A percentile compares a stretch with the other conserved stretches of the same genome.
Evolutionary conservation across 2,113 vertebrate genomes (phyloP).

Genomic region (Regulus satrapa): DNA sequence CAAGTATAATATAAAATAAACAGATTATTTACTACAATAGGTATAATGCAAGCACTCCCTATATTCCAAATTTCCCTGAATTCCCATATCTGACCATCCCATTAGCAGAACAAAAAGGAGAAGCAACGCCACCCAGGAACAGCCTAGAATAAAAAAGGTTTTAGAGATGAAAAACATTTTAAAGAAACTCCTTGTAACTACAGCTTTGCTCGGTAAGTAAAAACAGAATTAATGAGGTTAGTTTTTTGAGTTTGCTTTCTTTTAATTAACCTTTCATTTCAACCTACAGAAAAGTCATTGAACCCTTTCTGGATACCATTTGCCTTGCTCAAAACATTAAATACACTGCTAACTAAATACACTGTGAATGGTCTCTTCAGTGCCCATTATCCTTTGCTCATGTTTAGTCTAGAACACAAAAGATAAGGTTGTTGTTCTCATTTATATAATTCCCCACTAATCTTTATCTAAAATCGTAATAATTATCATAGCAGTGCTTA

Average conservation of each 20-base stretch:
- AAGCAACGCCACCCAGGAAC: background rate
- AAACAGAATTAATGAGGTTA: background rate
- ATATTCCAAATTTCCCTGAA: background rate
- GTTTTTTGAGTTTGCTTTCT: background rate
- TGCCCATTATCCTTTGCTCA: background rate
- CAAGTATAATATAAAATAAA: background rate
- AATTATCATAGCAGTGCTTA: background rate
- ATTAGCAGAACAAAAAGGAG: background rate
- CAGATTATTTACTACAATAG: background rate
- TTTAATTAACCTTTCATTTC: conserved; percentile 45
- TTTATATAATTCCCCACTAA: background rate
- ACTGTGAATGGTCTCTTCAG: conserved; percentile 37
- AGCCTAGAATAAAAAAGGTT: conserved; percentile 40
- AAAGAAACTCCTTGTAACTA: conserved; percentile 24
- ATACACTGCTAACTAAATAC: conserved; percentile 19
- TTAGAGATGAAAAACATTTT: conserved; percentile 21
- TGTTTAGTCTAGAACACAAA: background rate
- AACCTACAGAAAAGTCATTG: conserved; percentile 51
- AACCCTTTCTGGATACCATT: conserved; percentile 22
- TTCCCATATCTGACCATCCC: background rate
- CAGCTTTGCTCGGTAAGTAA: conserved; percentile 53
- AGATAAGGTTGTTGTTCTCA: background rate
- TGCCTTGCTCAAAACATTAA: conserved; percentile 13
- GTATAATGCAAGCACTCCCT: background rate
- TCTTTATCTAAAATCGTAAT: background rate